Evolutionary conservation across 2,797 vertebrate species (phyloP).

Genomic region (Paguma larvata): DNA sequence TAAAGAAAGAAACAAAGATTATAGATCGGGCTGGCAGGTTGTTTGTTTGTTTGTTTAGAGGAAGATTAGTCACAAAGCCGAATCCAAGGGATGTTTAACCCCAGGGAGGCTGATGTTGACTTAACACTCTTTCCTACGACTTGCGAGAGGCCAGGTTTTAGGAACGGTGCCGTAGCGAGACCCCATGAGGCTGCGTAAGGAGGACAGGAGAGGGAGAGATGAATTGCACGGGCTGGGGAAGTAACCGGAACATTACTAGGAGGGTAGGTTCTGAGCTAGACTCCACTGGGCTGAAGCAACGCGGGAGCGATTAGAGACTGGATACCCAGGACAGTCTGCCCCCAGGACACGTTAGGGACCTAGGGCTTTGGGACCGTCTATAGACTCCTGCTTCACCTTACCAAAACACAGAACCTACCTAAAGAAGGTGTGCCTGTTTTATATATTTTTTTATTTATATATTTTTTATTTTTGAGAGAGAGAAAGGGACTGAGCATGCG

Average conservation of each 20-base stretch:
- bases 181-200: background rate
- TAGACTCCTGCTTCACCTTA: background rate
- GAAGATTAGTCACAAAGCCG: conserved; percentile 4
- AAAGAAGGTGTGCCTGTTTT: background rate
- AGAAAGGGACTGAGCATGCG: too few species aligned
- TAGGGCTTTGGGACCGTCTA: background rate
- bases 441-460: too few species aligned
- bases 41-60: background rate
- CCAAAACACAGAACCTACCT: background rate
- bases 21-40: background rate
- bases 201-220: background rate
- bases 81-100: background rate
- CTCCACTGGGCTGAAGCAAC: background rate
- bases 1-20: conserved; percentile 51
- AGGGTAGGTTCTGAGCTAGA: conserved; percentile 31
- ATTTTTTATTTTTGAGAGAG: too few species aligned
- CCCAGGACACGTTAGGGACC: background rate
- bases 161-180: background rate
- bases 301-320: background rate
- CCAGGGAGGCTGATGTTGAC: background rate
- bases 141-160: background rate
- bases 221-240: conserved; percentile 49
- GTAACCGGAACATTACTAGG: conserved; percentile 24
- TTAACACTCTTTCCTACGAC: background rate
- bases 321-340: background rate